These are phyloP conservation scores for Zaprionus ornatus DNA, from an alignment of 1,140 invertebrate genomes.

Conservation along the genomic window DNA sequence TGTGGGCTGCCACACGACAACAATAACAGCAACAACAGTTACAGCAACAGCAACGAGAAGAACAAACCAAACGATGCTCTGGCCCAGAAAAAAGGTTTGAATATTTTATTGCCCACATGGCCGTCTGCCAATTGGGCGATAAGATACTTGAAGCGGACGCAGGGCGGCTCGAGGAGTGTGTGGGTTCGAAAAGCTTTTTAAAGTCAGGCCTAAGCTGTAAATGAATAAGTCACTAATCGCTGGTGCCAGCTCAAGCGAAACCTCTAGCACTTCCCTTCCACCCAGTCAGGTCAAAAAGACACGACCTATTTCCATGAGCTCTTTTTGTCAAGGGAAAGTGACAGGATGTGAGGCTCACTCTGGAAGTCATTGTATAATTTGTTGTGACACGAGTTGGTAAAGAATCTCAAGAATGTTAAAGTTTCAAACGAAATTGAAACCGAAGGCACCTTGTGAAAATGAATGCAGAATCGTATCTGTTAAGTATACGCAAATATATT, in stretches of 20 bases:
- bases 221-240: slow-evolving; percentile 42
- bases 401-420: neutral
- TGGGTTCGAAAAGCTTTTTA: slow-evolving; percentile 30
- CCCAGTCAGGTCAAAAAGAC: neutral
- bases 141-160: slow-evolving; percentile 27
- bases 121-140: slow-evolving; percentile 67
- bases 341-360: neutral
- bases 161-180: no score
- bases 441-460: neutral
- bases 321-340: neutral
- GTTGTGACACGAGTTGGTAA: neutral
- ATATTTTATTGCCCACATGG: slow-evolving; percentile 63
- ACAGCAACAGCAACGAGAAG: neutral
- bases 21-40: slow-evolving; percentile 7
- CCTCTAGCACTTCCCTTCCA: neutral
- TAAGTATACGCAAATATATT: neutral
- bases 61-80: slow-evolving; percentile 6
- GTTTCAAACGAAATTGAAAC: neutral
- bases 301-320: neutral
- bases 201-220: slow-evolving; percentile 22
- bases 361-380: neutral
- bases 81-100: slow-evolving; percentile 51
- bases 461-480: neutral
- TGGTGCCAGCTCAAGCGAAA: slow-evolving; percentile 11
- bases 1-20: slow-evolving; percentile 10